Conservation (phyloP, 2,797 vertebrate genomes). For the Podargus strigoides region DNA sequence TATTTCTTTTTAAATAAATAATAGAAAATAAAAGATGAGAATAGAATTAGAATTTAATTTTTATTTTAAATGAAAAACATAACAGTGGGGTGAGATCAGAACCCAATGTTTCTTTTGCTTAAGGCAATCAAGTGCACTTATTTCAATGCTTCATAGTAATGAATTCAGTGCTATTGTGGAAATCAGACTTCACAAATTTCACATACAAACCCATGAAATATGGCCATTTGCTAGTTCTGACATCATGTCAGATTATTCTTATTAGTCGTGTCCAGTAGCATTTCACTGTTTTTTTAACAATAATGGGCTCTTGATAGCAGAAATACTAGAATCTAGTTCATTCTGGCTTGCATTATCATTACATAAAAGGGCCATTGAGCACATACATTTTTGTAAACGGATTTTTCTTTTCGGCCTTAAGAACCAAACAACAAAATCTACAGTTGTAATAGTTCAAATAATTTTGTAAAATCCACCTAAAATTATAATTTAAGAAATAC, state of each 20-base stretch:
- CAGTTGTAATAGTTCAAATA: background rate
- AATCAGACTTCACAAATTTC: background rate
- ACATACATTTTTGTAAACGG: background rate
- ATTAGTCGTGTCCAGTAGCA: background rate
- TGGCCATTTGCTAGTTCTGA: background rate
- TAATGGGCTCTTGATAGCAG: background rate
- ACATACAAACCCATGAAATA: background rate
- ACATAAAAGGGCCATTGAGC: background rate
- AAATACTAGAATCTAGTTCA: background rate
- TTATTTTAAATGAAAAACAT: background rate
- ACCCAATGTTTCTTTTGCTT: constrained; percentile 49
- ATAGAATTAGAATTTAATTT: background rate
- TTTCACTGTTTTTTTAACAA: background rate
- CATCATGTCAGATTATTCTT: background rate
- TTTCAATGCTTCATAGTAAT: constrained; percentile 8
- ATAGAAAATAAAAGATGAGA: constrained; percentile 28
- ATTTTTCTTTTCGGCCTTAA: background rate
- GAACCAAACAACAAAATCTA: background rate
- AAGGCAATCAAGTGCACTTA: constrained; percentile 63
- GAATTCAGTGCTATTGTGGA: background rate
- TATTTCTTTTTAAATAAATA: constrained; percentile 39
- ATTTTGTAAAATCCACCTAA: background rate
- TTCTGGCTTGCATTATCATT: background rate
- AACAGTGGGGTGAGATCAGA: constrained; percentile 7
- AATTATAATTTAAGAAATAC: background rate